Percentiles rank a stretch among this genome's conserved stretches.
phyloP scores from a whole-genome alignment of 1,140 invertebrate genomes.

The Paraescarpia echinospica region DNA sequence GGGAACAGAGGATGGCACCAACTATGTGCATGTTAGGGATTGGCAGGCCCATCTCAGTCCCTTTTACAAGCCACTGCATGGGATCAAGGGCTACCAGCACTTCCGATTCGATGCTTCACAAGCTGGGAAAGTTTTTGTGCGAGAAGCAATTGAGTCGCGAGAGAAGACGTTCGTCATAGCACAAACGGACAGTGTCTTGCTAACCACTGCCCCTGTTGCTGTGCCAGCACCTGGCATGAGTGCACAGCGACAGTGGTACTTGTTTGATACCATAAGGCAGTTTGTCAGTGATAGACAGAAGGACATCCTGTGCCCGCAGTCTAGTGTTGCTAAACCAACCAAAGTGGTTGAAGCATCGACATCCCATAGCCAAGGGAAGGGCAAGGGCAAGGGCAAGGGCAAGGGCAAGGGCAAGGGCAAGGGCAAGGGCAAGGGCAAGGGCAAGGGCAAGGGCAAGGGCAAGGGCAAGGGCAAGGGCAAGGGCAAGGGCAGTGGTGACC shows the following conservation, averaged over 20 bases:
- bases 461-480: background rate
- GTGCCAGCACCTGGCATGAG: conserved; percentile 15
- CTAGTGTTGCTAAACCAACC: background rate
- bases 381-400: background rate
- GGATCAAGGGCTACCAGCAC: conserved; percentile 13
- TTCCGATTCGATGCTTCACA: background rate
- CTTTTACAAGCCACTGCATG: background rate
- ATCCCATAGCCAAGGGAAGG: background rate
- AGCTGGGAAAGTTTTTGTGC: background rate
- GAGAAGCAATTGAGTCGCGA: background rate
- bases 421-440: background rate
- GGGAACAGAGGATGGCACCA: conserved; percentile 23
- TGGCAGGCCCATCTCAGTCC: conserved; percentile 20
- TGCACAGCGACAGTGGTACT: conserved; percentile 15
- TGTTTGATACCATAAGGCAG: conserved; percentile 3
- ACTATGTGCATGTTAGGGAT: conserved; percentile 16
- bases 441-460: background rate
- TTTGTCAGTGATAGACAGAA: conserved; percentile 11
- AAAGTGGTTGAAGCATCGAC: background rate
- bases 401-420: background rate
- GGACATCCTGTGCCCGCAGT: background rate
- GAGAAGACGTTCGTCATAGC: background rate
- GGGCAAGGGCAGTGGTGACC: background rate
- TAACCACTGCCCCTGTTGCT: background rate
- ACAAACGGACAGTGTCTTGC: background rate